Conservation (phyloP, 2,888 invertebrate genomes). For the Phaonia tiefii region DNA sequence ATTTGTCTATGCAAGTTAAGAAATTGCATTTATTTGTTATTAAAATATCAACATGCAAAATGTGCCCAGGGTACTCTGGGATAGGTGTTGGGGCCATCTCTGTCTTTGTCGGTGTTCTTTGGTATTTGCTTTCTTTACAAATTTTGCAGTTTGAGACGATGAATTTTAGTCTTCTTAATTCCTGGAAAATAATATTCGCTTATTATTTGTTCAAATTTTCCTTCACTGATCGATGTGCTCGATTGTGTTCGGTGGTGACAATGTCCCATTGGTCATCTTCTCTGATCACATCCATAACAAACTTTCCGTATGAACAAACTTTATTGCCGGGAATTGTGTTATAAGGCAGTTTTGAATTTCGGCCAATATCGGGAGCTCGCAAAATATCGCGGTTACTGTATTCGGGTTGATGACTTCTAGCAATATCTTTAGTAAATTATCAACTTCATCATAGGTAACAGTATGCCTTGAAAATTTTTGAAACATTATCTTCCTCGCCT, state of each 20-base stretch:
- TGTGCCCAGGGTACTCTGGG: too few relatives aligned
- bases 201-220: slow-evolving; percentile 39
- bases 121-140: slow-evolving; percentile 55
- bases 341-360: slow-evolving; percentile 40
- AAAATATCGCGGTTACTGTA: slow-evolving; percentile 38
- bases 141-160: slow-evolving; percentile 50
- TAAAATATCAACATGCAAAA: slow-evolving; percentile 42
- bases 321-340: slow-evolving; percentile 39
- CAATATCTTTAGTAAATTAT: slow-evolving; percentile 4
- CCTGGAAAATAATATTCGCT: slow-evolving; percentile 47
- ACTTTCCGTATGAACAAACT: slow-evolving; percentile 51
- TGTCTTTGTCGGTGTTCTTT: slow-evolving; percentile 48
- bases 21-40: slow-evolving; percentile 48
- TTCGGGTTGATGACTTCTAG: slow-evolving; percentile 39
- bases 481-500: slow-evolving; percentile 30
- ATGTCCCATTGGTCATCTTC: slow-evolving; percentile 51
- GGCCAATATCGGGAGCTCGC: slow-evolving; percentile 39
- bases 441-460: slow-evolving; percentile 25
- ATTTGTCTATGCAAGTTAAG: too few relatives aligned
- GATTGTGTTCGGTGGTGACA: slow-evolving; percentile 15
- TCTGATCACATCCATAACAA: slow-evolving; percentile 47
- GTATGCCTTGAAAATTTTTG: slow-evolving; percentile 29
- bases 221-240: slow-evolving; percentile 16
- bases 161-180: slow-evolving; percentile 34
- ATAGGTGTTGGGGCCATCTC: too few relatives aligned